Base-by-base conservation (phyloP, 2,888 invertebrate species). In the Drosophila formosana region DNA sequence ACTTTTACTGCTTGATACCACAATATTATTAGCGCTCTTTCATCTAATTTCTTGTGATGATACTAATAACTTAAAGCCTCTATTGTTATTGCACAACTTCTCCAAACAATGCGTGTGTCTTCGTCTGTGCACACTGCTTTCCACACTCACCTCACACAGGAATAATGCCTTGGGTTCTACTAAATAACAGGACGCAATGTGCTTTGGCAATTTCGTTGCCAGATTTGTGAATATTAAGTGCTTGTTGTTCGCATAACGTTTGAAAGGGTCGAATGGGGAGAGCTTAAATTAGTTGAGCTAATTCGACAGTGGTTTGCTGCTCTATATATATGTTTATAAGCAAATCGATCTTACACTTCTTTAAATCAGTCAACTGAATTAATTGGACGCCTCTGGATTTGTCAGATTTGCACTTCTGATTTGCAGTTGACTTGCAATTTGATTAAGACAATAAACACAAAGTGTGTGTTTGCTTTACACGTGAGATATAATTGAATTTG, bases 211-310 rank as follows among this genome's bases (percentile, higher is more conserved):
- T 8, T 43, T 43, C 23, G 7, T 4, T 5, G 9, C 3, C 28
- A 25, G 30, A 45, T 45, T 43, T 45, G 23, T 55, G 30, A 25
- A 45, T 55, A 25, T 43, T 55, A 32, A 55, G 30, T 55, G 43
- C n/a, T 3, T 32, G 32, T 30, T 32, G 11, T n/a, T 7, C 23
- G 23, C 23, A n/a, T 18, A 9, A 3, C 30, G 4, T 43, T 1
- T 25, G n/a, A 26, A 30, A 4, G 18, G 23, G 34, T 34, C 6
- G 23, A 3, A 43, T 4, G 4, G 23, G n/a, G 23, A 37, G n/a
- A 4, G 4, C 11, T 4, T 25, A 11, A 39, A 52, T 39, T 39
- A 39, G 9, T 13, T 26, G 9, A 9, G 13, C 9, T 32, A 34
- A 3, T 23, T 34, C 11, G 32, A 37, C 8, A 26, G 9, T 23